Evolutionary conservation across 1,140 invertebrate species (phyloP).

Genomic region (Teleogryllus occipitalis): DNA sequence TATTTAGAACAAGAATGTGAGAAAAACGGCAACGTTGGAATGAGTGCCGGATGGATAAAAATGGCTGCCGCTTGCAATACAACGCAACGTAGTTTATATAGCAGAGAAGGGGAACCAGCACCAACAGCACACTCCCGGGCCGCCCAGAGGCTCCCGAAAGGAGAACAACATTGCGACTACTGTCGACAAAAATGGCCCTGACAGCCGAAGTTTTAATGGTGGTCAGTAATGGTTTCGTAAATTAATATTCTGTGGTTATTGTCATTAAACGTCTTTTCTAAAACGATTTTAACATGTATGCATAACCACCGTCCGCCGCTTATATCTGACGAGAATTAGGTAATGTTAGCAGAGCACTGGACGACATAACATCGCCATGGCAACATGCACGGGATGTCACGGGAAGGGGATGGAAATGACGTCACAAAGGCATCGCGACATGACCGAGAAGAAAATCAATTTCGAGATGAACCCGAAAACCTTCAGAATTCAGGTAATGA

Average conservation of each 20-base stretch:
- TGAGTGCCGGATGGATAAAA: slow-evolving; percentile 6
- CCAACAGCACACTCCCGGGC: not conserved
- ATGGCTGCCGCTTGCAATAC: slow-evolving; percentile 16
- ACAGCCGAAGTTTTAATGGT: no score
- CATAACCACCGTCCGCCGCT: no score
- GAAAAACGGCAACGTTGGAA: slow-evolving; percentile 11
- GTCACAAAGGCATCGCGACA: not conserved
- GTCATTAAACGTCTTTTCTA: no score
- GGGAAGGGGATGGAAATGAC: not conserved
- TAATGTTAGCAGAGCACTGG: no score
- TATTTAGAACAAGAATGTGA: no score
- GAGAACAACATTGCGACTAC: not conserved
- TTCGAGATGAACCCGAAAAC: not conserved
- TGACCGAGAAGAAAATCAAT: not conserved
- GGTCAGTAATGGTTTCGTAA: no score
- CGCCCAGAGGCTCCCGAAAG: not conserved
- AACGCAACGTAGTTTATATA: not conserved
- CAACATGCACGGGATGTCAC: not conserved
- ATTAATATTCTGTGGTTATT: no score
- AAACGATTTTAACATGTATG: no score
- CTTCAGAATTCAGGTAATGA: no score
- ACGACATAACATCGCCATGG: not conserved
- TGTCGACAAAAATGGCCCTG: no score
- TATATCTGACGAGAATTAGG: no score
- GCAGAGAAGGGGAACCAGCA: not conserved